Conservation (phyloP, 2,888 invertebrate species). For the Isoperla grammatica region DNA sequence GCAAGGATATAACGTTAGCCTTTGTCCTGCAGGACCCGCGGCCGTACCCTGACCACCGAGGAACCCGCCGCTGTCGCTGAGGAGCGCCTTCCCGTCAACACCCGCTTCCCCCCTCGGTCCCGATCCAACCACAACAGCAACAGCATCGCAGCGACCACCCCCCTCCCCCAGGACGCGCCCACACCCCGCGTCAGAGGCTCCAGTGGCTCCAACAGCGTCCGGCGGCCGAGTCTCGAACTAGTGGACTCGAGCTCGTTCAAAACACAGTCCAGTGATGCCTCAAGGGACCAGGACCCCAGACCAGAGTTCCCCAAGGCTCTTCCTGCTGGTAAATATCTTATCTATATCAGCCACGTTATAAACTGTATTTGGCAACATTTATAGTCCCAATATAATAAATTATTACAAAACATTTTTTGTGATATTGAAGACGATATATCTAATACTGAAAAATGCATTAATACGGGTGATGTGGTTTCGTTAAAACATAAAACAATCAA, state of each 20-base stretch:
- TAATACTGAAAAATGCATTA: too few species aligned
- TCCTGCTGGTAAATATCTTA: constrained; percentile 2
- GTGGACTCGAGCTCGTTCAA: constrained; percentile 80
- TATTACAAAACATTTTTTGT: too few species aligned
- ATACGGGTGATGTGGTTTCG: too few species aligned
- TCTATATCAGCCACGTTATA: too few species aligned
- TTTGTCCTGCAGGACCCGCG: constrained; percentile 34
- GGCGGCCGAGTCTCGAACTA: constrained; percentile 71
- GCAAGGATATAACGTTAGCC: too few species aligned
- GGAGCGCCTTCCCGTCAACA: constrained; percentile 69
- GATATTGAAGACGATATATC: too few species aligned
- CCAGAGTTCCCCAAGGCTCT: constrained; percentile 11
- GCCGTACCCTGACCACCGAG: constrained; percentile 35
- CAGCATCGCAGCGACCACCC: constrained; percentile 39
- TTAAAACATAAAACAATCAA: too few species aligned
- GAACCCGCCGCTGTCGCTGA: constrained; percentile 44
- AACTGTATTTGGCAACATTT: too few species aligned
- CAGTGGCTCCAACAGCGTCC: constrained; percentile 56
- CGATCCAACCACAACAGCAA: constrained; percentile 40
- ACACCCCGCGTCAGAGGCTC: constrained; percentile 50
- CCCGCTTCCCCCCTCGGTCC: constrained; percentile 70
- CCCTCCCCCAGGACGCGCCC: constrained; percentile 46
- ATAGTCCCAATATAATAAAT: too few species aligned
- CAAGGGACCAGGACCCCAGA: constrained; percentile 44
- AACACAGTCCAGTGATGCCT: constrained; percentile 56